Base-by-base conservation (phyloP, 2,888 invertebrate genomes). In the Corbicula japonica region DNA sequence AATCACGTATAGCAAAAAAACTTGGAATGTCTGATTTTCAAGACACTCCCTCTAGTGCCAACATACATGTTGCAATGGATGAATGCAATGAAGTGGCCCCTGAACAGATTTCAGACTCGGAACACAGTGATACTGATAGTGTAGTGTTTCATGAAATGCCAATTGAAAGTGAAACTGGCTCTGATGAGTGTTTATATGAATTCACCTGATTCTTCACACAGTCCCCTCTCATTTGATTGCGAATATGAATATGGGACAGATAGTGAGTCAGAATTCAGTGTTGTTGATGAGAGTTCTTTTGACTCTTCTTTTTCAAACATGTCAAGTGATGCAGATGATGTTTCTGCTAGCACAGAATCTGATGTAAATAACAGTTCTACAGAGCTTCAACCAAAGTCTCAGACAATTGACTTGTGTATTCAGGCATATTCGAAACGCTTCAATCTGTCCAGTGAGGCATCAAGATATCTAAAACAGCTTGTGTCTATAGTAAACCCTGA, bases 51-150 rank as follows among this genome's bases (percentile, higher is more conserved):
- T 41, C 41, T 41, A 41, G 41, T 41, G 41, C 41, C 41, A 18
- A 41, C 41, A 41, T 41, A 41, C n/a, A n/a, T n/a, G n/a, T n/a
- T n/a, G 41, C 41, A 41, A 41, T 41, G 41, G 41, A 41, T 41
- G 41, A 41, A 41, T 41, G 41, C 41, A 41, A 41, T 18, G 41
- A 41, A 41, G 41, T 41, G 41, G 41, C 41, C 41, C 41, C 41
- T 41, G 41, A 41, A 41, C 41, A 41, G 41, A 41, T 41, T 41
- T 41, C 41, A 41, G 41, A 41, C 41, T 41, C 41, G 18, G 41
- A 41, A 41, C 41, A 41, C 41, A 41, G 10, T 41, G 41, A 41
- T 41, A 41, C 41, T 41, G 41, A 41, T 41, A 41, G 41, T 41
- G 41, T 41, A 41, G 41, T 41, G 41, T 41, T 41, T 41, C 41